These are phyloP conservation scores for Leptobrachium leishanense DNA, from an alignment of 2,113 vertebrate species.

Conservation along the genomic window DNA sequence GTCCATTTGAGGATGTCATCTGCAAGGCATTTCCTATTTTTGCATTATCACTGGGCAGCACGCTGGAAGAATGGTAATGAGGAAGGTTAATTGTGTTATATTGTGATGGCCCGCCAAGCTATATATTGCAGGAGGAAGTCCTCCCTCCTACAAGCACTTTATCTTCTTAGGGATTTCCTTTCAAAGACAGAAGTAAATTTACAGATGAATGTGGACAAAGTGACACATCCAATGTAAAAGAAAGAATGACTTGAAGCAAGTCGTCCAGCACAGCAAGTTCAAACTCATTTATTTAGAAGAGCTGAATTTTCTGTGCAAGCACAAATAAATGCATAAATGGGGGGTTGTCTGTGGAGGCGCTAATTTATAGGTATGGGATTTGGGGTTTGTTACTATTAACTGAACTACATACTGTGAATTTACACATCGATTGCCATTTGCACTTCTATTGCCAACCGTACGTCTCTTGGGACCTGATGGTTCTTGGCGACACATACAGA, in stretches of 20 bases:
- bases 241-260: neutral
- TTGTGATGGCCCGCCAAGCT: constrained; percentile 19
- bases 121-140: constrained; percentile 17
- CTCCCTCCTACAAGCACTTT: constrained; percentile 17
- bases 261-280: too few species aligned
- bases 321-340: too few species aligned
- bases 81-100: constrained; percentile 22
- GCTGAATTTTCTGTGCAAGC: too few species aligned
- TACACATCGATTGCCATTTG: too few species aligned
- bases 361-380: too few species aligned
- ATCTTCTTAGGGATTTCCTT: constrained; percentile 36
- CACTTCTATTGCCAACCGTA: too few species aligned
- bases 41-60: constrained; percentile 26
- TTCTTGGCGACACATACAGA: too few species aligned
- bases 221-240: neutral
- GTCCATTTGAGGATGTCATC: constrained; percentile 30
- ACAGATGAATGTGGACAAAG: constrained; percentile 15
- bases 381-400: too few species aligned
- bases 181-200: constrained; percentile 6
- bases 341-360: too few species aligned
- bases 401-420: too few species aligned
- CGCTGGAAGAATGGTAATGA: constrained; percentile 19
- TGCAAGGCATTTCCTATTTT: constrained; percentile 18
- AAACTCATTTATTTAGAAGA: too few species aligned
- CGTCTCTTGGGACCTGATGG: too few species aligned